A percentile compares a stretch with the other conserved stretches of the same genome.
Evolutionary conservation across 1,140 invertebrate genomes (phyloP).

Genomic region (Vanessa atalanta): DNA sequence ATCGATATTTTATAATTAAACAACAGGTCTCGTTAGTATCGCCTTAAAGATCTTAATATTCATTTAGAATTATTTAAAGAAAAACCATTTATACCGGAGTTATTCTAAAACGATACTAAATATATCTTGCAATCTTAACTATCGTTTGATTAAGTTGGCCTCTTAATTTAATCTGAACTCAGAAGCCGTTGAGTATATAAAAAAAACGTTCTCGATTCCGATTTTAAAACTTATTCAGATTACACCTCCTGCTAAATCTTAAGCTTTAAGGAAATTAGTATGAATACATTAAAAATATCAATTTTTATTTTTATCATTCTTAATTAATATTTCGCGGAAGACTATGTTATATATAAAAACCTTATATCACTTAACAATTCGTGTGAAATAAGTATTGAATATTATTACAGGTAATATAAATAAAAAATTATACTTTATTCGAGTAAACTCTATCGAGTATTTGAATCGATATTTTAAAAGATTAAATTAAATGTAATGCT

Average conservation of each 20-base stretch:
- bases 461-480: too few relatives aligned
- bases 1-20: not conserved
- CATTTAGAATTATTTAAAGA: not conserved
- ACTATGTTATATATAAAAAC: not conserved
- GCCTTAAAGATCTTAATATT: not conserved
- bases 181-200: not conserved
- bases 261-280: slow-evolving; percentile 1
- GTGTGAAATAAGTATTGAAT: too few relatives aligned
- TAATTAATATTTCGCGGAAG: not conserved
- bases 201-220: not conserved
- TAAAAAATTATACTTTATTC: too few relatives aligned
- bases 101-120: too few relatives aligned
- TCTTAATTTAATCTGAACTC: slow-evolving; percentile 1
- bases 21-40: not conserved
- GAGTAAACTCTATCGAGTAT: too few relatives aligned
- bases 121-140: too few relatives aligned
- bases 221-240: not conserved
- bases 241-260: not conserved
- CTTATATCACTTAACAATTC: not conserved
- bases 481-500: too few relatives aligned
- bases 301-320: not conserved
- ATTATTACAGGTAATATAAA: too few relatives aligned
- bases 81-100: too few relatives aligned
- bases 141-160: not conserved
- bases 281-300: slow-evolving; percentile 3